These are phyloP conservation scores for Dryobotodes eremita DNA, from an alignment of 2,888 invertebrate species.

Conservation along the genomic window DNA sequence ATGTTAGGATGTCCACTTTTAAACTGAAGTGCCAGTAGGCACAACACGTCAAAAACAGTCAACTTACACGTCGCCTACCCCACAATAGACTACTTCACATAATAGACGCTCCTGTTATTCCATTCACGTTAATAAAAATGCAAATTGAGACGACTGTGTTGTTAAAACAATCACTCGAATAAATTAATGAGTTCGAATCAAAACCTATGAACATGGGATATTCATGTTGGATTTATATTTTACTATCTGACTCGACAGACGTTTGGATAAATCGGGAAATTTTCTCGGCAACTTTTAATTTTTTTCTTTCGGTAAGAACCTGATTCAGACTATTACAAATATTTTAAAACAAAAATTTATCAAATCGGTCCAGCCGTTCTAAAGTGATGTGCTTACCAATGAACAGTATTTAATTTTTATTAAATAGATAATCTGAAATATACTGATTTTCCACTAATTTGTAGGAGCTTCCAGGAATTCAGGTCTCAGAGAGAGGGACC, in stretches of 20 bases:
- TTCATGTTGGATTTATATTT: neutral
- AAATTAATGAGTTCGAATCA: slow-evolving; percentile 51
- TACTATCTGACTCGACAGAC: too few relatives aligned
- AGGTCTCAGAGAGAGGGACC: neutral
- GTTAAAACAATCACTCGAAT: slow-evolving; percentile 62
- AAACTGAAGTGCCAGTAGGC: slow-evolving; percentile 14
- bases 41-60: slow-evolving; percentile 21
- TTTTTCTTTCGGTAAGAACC: too few relatives aligned
- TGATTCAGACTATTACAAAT: too few relatives aligned
- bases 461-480: neutral
- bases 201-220: slow-evolving; percentile 12
- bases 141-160: slow-evolving; percentile 56
- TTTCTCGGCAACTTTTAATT: too few relatives aligned
- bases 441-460: too few relatives aligned
- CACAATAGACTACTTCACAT: slow-evolving; percentile 51
- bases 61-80: slow-evolving; percentile 19
- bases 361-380: too few relatives aligned
- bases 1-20: neutral
- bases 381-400: too few relatives aligned
- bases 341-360: too few relatives aligned
- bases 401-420: too few relatives aligned
- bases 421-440: too few relatives aligned
- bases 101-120: slow-evolving; percentile 53
- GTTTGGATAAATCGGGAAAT: too few relatives aligned
- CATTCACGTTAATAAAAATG: slow-evolving; percentile 66